Percentiles rank a stretch among this genome's conserved stretches.
Evolutionary conservation across 2,888 invertebrate species (phyloP).

Genomic region (Rhagonycha fulva): DNA sequence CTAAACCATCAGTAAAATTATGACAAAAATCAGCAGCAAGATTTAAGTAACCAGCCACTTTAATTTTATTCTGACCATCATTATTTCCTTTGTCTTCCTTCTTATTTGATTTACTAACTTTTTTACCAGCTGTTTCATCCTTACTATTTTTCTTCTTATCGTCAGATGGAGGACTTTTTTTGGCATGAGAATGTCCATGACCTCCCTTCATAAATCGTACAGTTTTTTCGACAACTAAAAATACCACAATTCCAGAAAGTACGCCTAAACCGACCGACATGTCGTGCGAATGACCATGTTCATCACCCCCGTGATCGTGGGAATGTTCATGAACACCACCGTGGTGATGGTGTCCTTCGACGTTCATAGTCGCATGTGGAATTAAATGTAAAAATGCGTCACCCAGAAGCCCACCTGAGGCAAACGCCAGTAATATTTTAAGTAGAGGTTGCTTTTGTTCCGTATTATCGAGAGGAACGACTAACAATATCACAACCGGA

Average conservation of each 20-base stretch:
- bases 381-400: constrained; percentile 99
- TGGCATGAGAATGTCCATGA: constrained; percentile 74
- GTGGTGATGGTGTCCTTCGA: constrained; percentile 53
- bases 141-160: constrained; percentile 35
- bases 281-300: constrained; percentile 73
- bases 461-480: constrained; percentile 89
- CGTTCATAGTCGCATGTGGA: constrained; percentile 85
- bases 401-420: constrained; percentile 93
- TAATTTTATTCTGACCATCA: constrained; percentile 63
- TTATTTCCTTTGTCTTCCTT: constrained; percentile 47
- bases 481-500: constrained; percentile 89
- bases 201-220: constrained; percentile 86
- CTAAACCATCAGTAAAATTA: constrained; percentile 98
- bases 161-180: constrained; percentile 6
- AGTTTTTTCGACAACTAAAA: constrained; percentile 91
- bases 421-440: constrained; percentile 90
- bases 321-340: constrained; percentile 61
- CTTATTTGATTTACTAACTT: constrained; percentile 26
- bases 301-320: constrained; percentile 57
- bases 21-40: constrained; percentile 98
- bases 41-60: constrained; percentile 93
- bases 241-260: constrained; percentile 88
- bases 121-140: background rate
- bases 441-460: constrained; percentile 83
- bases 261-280: constrained; percentile 95